Conservation (phyloP, 1,140 invertebrate genomes). For the Trichonephila clavipes region DNA sequence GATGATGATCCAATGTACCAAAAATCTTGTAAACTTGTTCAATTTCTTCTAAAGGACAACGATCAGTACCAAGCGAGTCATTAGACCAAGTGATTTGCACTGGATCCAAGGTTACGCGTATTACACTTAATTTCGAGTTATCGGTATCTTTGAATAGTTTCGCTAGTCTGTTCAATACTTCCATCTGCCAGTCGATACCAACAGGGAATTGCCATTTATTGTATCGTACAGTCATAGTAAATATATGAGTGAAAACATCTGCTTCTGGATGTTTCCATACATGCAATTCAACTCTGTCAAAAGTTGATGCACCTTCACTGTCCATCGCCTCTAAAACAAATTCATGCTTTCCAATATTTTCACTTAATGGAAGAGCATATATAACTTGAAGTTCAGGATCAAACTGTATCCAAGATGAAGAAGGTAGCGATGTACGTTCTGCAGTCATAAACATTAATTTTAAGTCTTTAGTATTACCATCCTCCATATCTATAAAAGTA, state of each 20-base stretch:
- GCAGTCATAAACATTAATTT: conserved; percentile 85
- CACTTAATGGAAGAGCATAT: conserved; percentile 90
- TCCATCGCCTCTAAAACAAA: conserved; percentile 90
- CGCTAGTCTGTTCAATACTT: conserved; percentile 86
- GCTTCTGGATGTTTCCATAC: conserved; percentile 89
- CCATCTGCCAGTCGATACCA: conserved; percentile 84
- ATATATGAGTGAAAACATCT: conserved; percentile 90
- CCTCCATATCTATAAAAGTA: conserved; percentile 91
- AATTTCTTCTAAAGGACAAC: conserved; percentile 82
- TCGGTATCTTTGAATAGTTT: conserved; percentile 87
- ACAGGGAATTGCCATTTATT: conserved; percentile 82
- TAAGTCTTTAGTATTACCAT: conserved; percentile 89
- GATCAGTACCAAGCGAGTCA: conserved; percentile 87
- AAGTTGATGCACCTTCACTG: conserved; percentile 86
- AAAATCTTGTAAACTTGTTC: conserved; percentile 83
- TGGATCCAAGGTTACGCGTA: conserved; percentile 83
- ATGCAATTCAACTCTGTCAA: conserved; percentile 87
- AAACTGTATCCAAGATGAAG: conserved; percentile 92
- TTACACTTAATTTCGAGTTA: conserved; percentile 86
- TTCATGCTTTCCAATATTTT: conserved; percentile 90
- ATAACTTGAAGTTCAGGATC: conserved; percentile 88
- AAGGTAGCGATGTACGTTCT: conserved; percentile 85
- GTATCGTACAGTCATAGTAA: conserved; percentile 86
- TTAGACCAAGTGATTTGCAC: conserved; percentile 88
- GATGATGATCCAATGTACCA: conserved; percentile 77